These are phyloP conservation scores for Tinea pellionella DNA, from an alignment of 2,888 invertebrate species.

Conservation along the genomic window DNA sequence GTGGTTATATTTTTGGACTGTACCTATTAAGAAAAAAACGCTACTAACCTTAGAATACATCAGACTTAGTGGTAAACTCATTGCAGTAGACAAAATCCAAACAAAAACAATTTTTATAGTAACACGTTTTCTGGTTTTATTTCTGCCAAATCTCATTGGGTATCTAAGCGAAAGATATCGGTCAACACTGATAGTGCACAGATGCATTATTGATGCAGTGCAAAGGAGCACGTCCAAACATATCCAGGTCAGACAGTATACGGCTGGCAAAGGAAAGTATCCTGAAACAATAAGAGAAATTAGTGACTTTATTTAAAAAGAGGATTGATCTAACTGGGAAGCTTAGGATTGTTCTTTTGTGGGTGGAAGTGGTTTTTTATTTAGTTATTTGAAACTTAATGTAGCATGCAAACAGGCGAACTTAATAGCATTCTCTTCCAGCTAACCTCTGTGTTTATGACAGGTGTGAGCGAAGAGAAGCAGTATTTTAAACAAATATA, in stretches of 20 bases:
- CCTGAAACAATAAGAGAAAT: constrained; percentile 64
- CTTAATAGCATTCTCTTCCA: too few species aligned
- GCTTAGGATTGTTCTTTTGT: too few species aligned
- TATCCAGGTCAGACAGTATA: constrained; percentile 93
- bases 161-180: constrained; percentile 91
- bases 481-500: too few species aligned
- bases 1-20: too few species aligned
- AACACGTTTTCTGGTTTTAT: constrained; percentile 86
- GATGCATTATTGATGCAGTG: constrained; percentile 96
- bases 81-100: constrained; percentile 92
- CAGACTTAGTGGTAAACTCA: constrained; percentile 89
- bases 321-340: too few species aligned
- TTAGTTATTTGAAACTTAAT: too few species aligned
- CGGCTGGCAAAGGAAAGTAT: constrained; percentile 83
- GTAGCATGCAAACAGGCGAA: too few species aligned
- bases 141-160: constrained; percentile 92
- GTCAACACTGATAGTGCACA: constrained; percentile 96
- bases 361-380: too few species aligned
- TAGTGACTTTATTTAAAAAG: background rate
- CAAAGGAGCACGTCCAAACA: constrained; percentile 96
- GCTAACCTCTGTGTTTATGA: too few species aligned
- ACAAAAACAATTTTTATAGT: constrained; percentile 92
- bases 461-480: too few species aligned
- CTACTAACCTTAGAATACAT: constrained; percentile 87
- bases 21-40: too few species aligned